Evolutionary conservation across 2,888 invertebrate species (phyloP).

Genomic region (Watsonalla binaria): DNA sequence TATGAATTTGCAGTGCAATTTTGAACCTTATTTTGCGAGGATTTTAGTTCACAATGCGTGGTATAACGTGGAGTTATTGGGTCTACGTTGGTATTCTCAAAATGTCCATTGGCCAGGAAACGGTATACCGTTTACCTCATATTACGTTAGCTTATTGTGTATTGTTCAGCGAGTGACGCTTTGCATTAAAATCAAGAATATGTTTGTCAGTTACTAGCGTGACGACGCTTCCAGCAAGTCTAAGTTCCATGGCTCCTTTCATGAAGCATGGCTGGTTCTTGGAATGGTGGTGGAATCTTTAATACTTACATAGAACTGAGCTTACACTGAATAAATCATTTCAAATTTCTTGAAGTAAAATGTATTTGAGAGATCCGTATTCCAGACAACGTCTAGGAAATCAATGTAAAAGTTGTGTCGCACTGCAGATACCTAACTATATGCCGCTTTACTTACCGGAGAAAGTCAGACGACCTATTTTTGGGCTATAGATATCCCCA

Average conservation of each 20-base stretch:
- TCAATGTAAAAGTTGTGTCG: slow-evolving; percentile 58
- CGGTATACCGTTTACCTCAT: slow-evolving; percentile 62
- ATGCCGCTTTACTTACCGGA: slow-evolving; percentile 32
- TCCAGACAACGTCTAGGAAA: slow-evolving; percentile 38
- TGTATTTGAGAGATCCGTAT: slow-evolving; percentile 15
- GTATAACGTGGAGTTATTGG: slow-evolving; percentile 28
- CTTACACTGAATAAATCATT: background rate
- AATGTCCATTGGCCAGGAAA: slow-evolving; percentile 50
- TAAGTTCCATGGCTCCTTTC: no score
- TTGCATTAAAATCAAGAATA: slow-evolving; percentile 49
- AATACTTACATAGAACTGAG: no score
- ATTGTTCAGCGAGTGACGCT: slow-evolving; percentile 51
- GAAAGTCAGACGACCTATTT: slow-evolving; percentile 49
- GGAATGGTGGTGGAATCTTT: no score
- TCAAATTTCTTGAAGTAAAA: background rate
- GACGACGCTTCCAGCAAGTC: no score
- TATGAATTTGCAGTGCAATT: background rate
- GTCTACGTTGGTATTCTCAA: slow-evolving; percentile 50
- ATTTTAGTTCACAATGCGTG: no score
- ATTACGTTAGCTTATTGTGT: slow-evolving; percentile 61
- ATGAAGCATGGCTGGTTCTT: no score
- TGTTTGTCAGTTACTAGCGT: slow-evolving; percentile 23
- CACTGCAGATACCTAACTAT: slow-evolving; percentile 60
- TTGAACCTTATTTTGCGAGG: background rate
- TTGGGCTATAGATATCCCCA: slow-evolving; percentile 21